phyloP scores from a whole-genome alignment of 2,888 invertebrate species.

The Mimas tiliae region DNA sequence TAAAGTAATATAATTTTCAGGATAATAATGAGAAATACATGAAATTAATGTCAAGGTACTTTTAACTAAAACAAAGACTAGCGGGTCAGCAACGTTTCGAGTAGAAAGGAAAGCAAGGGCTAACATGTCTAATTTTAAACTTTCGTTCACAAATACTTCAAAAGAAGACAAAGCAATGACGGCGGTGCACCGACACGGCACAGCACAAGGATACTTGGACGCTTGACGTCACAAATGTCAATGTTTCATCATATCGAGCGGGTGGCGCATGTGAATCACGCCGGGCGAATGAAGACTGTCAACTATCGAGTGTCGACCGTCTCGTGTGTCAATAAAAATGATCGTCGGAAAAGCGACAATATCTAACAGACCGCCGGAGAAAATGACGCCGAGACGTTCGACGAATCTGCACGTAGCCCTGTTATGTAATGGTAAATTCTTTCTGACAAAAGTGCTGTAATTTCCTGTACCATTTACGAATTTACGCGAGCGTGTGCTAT shows the following conservation, averaged over 20 bases:
- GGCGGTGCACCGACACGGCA: constrained; percentile 39
- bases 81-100: background rate
- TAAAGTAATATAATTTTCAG: no score
- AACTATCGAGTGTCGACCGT: background rate
- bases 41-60: background rate
- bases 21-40: background rate
- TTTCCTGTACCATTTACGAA: constrained; percentile 20
- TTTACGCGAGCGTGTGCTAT: background rate
- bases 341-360: constrained; percentile 12
- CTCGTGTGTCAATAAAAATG: constrained; percentile 13
- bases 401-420: background rate
- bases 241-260: constrained; percentile 43
- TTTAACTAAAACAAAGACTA: constrained; percentile 5
- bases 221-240: constrained; percentile 38
- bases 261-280: constrained; percentile 23
- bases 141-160: constrained; percentile 5
- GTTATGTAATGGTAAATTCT: constrained; percentile 6
- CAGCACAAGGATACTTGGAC: constrained; percentile 36
- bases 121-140: constrained; percentile 16
- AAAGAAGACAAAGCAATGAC: constrained; percentile 39
- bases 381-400: constrained; percentile 5
- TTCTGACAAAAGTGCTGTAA: constrained; percentile 20
- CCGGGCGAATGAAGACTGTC: background rate
- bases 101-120: background rate
- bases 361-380: background rate